Conservation (phyloP, 2,888 invertebrate species). For the Conus canariensis region DNA sequence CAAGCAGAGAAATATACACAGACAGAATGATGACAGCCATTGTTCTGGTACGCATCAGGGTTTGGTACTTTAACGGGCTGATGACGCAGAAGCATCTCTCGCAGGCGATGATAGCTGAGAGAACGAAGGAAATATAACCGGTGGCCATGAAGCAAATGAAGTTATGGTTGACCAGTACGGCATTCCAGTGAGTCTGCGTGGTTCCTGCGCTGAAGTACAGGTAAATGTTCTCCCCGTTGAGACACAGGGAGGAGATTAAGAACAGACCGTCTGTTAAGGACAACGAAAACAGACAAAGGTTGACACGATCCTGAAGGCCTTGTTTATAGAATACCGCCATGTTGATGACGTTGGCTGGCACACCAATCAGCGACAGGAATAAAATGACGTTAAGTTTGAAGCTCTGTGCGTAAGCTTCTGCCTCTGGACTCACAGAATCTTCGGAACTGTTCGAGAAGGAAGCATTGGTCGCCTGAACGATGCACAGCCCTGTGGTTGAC, state of each 20-base stretch:
- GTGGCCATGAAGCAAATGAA: neutral
- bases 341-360: conserved; percentile 4
- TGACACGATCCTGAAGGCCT: neutral
- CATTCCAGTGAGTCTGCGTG: neutral
- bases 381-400: neutral
- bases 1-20: neutral
- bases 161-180: neutral
- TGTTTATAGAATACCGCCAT: neutral
- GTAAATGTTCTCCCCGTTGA: neutral
- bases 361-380: neutral
- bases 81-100: conserved; percentile 23
- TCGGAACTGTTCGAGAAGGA: neutral
- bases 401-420: neutral
- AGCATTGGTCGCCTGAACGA: neutral
- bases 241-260: neutral
- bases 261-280: neutral
- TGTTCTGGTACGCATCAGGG: conserved; percentile 16
- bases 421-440: neutral
- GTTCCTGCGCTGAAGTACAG: neutral
- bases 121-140: neutral
- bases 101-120: conserved; percentile 26
- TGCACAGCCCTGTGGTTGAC: neutral
- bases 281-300: neutral
- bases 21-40: neutral
- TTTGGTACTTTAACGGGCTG: conserved; percentile 1